phyloP scores from a whole-genome alignment of 2,888 invertebrate species.

The Mimumesa dahlbomi region DNA sequence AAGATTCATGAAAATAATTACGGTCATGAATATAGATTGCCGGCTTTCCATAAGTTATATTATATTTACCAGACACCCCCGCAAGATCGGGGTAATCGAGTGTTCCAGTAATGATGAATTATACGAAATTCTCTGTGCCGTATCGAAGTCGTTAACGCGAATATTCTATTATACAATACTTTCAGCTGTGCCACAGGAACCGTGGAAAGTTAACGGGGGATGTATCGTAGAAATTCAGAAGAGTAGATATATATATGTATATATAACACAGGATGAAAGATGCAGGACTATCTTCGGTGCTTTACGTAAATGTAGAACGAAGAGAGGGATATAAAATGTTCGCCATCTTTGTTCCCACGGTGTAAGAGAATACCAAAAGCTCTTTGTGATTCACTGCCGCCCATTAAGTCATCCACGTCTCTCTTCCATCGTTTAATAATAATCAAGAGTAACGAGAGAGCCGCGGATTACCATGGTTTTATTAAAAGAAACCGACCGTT shows the following conservation, averaged over 20 bases:
- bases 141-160: slow-evolving; percentile 2
- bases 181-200: neutral
- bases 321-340: slow-evolving; percentile 33
- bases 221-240: slow-evolving; percentile 14
- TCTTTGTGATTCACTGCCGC: slow-evolving; percentile 26
- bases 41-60: no score
- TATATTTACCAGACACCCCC: no score
- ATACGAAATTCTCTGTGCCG: no score
- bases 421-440: neutral
- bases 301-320: slow-evolving; percentile 29
- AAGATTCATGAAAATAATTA: no score
- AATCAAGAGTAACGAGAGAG: neutral
- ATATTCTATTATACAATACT: slow-evolving; percentile 7
- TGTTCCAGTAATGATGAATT: no score
- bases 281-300: slow-evolving; percentile 28
- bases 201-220: no score
- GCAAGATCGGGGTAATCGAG: no score
- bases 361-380: slow-evolving; percentile 3
- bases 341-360: slow-evolving; percentile 12
- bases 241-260: no score
- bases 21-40: no score
- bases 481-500: neutral
- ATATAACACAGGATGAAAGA: slow-evolving; percentile 42
- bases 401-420: slow-evolving; percentile 5
- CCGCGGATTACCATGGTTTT: neutral